Conservation (phyloP, 2,888 invertebrate species). For the Epinotia demarniana region DNA sequence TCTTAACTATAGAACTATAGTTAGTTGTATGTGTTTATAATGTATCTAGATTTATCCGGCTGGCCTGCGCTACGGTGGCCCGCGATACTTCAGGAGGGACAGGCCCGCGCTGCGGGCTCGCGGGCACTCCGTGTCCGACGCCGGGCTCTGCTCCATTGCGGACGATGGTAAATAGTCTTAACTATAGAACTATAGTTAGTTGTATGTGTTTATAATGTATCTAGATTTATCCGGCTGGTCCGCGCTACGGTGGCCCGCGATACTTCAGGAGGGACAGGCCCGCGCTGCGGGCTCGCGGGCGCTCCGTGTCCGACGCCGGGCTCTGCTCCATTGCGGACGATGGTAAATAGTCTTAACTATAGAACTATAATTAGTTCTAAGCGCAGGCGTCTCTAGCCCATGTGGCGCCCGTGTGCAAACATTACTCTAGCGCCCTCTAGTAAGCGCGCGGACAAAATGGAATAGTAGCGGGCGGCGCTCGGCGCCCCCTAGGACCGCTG, state of each 20-base stretch:
- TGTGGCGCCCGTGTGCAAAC: too few species aligned
- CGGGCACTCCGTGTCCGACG: conserved; percentile 75
- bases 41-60: conserved; percentile 66
- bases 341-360: conserved; percentile 59
- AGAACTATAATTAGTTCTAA: neutral
- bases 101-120: conserved; percentile 57
- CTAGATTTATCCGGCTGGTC: conserved; percentile 74
- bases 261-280: conserved; percentile 65
- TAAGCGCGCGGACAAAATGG: too few species aligned
- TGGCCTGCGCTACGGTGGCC: conserved; percentile 70
- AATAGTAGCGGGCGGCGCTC: too few species aligned
- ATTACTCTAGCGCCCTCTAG: too few species aligned
- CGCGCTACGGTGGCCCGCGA: conserved; percentile 67
- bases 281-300: conserved; percentile 61
- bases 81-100: conserved; percentile 67
- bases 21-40: too few species aligned
- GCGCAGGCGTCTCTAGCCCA: too few species aligned
- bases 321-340: conserved; percentile 68
- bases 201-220: neutral
- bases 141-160: conserved; percentile 68
- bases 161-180: conserved; percentile 65
- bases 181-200: neutral
- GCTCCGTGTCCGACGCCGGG: conserved; percentile 75
- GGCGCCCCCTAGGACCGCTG: too few species aligned
- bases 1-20: neutral